Evolutionary conservation across 2,797 vertebrate genomes (phyloP).

Genomic region (Dicrostonyx torquatus): DNA sequence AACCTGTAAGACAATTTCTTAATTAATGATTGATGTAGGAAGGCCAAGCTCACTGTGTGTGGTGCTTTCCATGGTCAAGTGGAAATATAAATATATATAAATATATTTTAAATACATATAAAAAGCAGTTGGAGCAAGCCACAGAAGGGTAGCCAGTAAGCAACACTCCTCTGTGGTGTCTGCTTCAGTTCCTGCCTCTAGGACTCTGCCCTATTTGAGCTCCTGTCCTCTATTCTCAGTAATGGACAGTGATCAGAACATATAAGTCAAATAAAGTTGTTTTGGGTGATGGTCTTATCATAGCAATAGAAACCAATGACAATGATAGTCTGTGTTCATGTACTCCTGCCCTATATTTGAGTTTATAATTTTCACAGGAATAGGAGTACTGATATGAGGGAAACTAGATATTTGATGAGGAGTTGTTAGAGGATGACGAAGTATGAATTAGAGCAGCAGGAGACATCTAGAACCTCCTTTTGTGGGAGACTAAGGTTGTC

Average conservation of each 20-base stretch:
- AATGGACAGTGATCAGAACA: neutral
- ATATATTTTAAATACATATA: no score
- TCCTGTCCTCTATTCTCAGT: neutral
- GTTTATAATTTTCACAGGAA: neutral
- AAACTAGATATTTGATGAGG: neutral
- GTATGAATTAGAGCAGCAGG: neutral
- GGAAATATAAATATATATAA: no score
- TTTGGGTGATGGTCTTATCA: neutral
- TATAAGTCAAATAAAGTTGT: neutral
- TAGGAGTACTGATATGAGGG: neutral
- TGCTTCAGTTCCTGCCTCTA: neutral
- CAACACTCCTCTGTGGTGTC: neutral
- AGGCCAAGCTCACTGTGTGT: neutral
- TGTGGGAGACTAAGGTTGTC: neutral
- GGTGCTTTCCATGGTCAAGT: neutral
- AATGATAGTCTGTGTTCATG: no score
- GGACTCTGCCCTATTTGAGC: neutral
- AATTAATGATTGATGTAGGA: neutral
- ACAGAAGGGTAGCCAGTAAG: neutral
- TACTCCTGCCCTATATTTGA: neutral
- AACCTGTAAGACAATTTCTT: neutral
- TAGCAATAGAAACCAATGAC: neutral
- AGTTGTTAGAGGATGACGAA: neutral
- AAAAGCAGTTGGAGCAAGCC: neutral
- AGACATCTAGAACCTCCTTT: neutral